Evolutionary conservation across 2,797 vertebrate species (phyloP).

Genomic region (Siniperca obscura): DNA sequence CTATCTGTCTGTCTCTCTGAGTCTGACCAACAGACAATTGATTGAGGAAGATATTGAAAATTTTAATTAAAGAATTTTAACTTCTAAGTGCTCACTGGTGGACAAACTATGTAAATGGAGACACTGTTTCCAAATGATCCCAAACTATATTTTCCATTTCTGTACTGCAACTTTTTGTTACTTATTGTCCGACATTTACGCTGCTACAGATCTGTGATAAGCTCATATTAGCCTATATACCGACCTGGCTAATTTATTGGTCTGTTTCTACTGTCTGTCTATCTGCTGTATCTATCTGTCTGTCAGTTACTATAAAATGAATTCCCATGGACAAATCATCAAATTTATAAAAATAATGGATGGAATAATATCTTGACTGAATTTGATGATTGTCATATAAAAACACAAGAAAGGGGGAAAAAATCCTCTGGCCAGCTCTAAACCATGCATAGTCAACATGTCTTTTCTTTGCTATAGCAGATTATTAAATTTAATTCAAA

Average conservation of each 20-base stretch:
- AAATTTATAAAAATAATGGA: neutral
- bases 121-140: neutral
- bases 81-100: neutral
- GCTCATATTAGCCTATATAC: neutral
- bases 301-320: neutral
- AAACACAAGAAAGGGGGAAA: neutral
- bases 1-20: neutral
- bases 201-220: neutral
- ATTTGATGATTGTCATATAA: neutral
- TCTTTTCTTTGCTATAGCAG: neutral
- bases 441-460: neutral
- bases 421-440: neutral
- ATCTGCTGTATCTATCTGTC: neutral
- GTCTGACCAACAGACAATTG: neutral
- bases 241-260: neutral
- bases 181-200: neutral
- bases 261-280: neutral
- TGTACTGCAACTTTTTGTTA: neutral
- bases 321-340: neutral
- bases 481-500: neutral
- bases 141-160: constrained; percentile 2
- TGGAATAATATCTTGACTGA: neutral
- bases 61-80: neutral
- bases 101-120: neutral
- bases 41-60: neutral